Evolutionary conservation across 2,113 vertebrate species (phyloP), one percentile per base, ranked within the genome.

Genomic region (Athene noctua): DNA sequence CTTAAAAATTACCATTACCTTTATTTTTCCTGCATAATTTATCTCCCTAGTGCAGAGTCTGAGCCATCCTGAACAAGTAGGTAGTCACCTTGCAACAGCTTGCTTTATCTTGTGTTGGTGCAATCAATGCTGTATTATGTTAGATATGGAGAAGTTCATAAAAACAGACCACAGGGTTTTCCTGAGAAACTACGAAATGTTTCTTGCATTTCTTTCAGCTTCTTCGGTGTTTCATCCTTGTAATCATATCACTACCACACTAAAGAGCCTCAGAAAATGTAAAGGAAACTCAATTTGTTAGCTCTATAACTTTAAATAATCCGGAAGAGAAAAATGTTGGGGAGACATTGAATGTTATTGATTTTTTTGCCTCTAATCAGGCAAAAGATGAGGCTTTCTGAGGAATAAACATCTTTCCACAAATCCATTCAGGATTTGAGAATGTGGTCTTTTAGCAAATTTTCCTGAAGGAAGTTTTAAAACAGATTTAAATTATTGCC

Each of bases 261-360:
- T 68, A 80, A 70, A 51, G 19, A 86, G 51, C 17, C 34, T 73
- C 75, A 80, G 55, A 80, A 40, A 97, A 92, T 87, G 87, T 27
- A 90, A 78, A 79, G 71, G 18, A 85, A 96, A 89, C 40, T 62
- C 2, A 0, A 47, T 87, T 75, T 82, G 14, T 82, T 91, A 80
- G 29, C n/a, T 90, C 67, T 57, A 11, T 19, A 86, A 44, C 75
- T 97, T 97, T 91, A 95, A 97, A 95, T 73, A 86, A 95, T 79
- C 30, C 75, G 51, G 49, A 91, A 73, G 42, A 94, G 42, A 79
- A 84, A 92, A 96, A 90, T 61, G 38, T 34, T 83, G 62, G 77
- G 61, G 34, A 83, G 38, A 92, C 68, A 95, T 94, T 90, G 65
- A 34, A 49, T 10, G 52, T 59, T 86, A 74, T 44, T 96, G 80